Evolutionary conservation across 1,140 invertebrate genomes (phyloP).

Genomic region (Diabrotica undecimpunctata): DNA sequence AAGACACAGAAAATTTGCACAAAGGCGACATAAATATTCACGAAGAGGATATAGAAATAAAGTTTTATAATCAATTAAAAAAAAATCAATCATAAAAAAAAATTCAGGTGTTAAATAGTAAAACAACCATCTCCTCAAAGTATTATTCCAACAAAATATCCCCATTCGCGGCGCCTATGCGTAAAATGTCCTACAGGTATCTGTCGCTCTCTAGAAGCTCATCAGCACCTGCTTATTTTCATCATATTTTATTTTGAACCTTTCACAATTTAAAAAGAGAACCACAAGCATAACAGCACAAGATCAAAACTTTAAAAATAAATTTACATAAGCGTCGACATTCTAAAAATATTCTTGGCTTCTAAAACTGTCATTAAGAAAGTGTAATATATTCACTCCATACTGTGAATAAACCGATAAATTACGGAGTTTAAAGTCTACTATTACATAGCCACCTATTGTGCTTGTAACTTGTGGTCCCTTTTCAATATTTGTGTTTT

Average conservation of each 20-base stretch:
- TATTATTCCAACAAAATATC: neutral
- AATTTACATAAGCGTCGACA: neutral
- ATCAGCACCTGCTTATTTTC: neutral
- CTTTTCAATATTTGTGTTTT: too few species aligned
- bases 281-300: slow-evolving; percentile 4
- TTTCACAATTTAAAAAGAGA: neutral
- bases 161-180: neutral
- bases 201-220: neutral
- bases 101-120: too few species aligned
- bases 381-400: neutral
- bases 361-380: neutral
- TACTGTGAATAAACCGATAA: neutral
- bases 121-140: neutral
- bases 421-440: neutral
- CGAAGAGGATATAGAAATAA: too few species aligned
- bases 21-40: too few species aligned
- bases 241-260: neutral
- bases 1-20: too few species aligned
- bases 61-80: too few species aligned
- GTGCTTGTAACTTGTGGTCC: slow-evolving; percentile 7
- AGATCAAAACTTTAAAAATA: neutral
- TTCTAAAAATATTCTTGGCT: slow-evolving; percentile 8
- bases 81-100: too few species aligned
- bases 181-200: neutral
- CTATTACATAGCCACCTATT: neutral